A percentile compares a stretch with the other conserved stretches of the same genome.
Evolutionary conservation across 2,797 vertebrate species (phyloP).

Genomic region (Remorina albescens): DNA sequence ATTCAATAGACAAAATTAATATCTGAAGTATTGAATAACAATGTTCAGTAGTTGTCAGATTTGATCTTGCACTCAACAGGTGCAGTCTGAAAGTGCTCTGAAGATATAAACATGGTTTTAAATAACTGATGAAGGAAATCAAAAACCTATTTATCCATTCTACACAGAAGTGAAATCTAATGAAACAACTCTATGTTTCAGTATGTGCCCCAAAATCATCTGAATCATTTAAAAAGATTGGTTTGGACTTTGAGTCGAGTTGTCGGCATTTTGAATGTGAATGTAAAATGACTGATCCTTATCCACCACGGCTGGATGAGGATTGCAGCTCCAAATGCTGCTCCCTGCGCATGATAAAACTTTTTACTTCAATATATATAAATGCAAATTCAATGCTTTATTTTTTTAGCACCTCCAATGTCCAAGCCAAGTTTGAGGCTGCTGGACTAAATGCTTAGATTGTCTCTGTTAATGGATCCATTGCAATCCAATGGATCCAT

Average conservation of each 20-base stretch:
- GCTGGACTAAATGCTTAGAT: neutral
- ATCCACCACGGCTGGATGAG: neutral
- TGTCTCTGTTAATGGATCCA: too few species aligned
- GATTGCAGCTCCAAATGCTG: neutral
- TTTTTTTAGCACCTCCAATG: constrained; percentile 13
- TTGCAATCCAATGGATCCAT: constrained; percentile 61
- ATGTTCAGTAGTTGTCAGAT: neutral
- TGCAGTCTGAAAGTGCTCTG: neutral
- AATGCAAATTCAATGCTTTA: neutral
- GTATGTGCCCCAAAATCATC: neutral
- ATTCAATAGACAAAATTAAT: neutral
- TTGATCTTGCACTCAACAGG: neutral
- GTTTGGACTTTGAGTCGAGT: neutral
- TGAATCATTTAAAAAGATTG: neutral
- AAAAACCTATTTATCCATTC: too few species aligned
- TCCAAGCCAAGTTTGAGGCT: constrained; percentile 9
- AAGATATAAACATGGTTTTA: neutral
- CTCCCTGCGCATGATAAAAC: neutral
- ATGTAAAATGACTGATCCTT: neutral
- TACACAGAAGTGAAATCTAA: too few species aligned
- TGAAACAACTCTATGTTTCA: neutral
- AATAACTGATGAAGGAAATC: neutral
- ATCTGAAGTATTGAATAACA: too few species aligned
- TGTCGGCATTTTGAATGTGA: neutral
- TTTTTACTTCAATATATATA: neutral